Evolutionary conservation across 2,797 vertebrate genomes (phyloP).

Genomic region (Choloepus didactylus): DNA sequence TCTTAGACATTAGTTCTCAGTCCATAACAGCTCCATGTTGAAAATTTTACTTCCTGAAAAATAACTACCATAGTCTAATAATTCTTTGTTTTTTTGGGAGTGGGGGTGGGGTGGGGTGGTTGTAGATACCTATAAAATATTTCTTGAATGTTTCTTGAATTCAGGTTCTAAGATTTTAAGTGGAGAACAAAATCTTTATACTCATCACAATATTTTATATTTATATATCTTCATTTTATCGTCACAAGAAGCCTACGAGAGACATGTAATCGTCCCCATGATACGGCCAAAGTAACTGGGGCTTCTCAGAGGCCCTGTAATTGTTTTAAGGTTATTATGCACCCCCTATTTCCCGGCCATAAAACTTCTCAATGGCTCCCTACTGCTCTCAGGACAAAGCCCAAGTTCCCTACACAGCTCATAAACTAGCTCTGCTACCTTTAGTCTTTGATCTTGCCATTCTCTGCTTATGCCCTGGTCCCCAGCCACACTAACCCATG

Average conservation of each 20-base stretch:
- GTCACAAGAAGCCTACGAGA: not conserved
- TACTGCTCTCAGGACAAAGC: not conserved
- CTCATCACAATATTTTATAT: not conserved
- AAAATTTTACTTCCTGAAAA: constrained; percentile 34
- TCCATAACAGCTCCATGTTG: not conserved
- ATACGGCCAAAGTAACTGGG: not conserved
- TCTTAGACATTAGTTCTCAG: not conserved
- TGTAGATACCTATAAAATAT: not conserved
- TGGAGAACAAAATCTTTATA: constrained; percentile 19
- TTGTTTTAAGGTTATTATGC: not conserved
- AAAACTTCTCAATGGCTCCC: not conserved
- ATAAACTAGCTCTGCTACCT: not conserved
- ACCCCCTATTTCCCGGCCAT: too few species aligned
- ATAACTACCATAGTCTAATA: not conserved
- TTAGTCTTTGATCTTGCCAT: not conserved
- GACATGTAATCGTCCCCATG: not conserved
- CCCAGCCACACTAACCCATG: not conserved
- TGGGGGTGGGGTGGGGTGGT: rapidly evolving
- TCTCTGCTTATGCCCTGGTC: not conserved
- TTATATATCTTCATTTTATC: not conserved
- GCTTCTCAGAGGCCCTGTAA: not conserved
- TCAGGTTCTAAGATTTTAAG: not conserved
- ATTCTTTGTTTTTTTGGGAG: not conserved
- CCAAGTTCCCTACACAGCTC: not conserved
- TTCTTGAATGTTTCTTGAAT: constrained; percentile 16